Conservation (phyloP, 2,113 vertebrate genomes). For the Regulus satrapa region DNA sequence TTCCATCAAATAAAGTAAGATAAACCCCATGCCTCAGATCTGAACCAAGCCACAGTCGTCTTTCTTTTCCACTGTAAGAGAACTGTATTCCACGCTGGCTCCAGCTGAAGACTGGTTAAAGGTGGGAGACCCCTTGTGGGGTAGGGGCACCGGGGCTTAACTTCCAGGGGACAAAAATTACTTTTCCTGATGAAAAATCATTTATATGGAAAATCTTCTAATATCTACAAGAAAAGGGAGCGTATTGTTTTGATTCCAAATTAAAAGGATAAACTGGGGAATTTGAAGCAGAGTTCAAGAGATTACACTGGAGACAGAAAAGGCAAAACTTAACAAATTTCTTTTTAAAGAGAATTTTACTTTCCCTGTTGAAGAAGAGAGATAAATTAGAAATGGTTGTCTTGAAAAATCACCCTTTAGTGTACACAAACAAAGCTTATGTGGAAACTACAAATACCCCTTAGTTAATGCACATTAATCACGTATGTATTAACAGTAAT, state of each 20-base stretch:
- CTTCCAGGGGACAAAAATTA: background rate
- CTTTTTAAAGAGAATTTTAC: background rate
- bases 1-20: background rate
- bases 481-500: accelerated
- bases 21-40: background rate
- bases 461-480: background rate
- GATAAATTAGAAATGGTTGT: background rate
- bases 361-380: background rate
- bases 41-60: background rate
- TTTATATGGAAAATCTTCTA: background rate
- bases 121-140: background rate
- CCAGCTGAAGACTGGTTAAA: background rate
- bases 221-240: background rate
- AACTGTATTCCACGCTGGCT: background rate
- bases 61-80: background rate
- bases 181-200: background rate
- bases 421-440: background rate
- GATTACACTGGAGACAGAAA: background rate
- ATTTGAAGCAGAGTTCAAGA: background rate
- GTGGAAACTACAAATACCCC: background rate
- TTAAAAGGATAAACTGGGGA: background rate
- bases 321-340: background rate
- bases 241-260: background rate
- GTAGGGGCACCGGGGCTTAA: accelerated
- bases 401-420: background rate